Evolutionary conservation across 1,140 invertebrate genomes (phyloP), one percentile per base, ranked within the genome.

Genomic region (Magallana angulata): DNA sequence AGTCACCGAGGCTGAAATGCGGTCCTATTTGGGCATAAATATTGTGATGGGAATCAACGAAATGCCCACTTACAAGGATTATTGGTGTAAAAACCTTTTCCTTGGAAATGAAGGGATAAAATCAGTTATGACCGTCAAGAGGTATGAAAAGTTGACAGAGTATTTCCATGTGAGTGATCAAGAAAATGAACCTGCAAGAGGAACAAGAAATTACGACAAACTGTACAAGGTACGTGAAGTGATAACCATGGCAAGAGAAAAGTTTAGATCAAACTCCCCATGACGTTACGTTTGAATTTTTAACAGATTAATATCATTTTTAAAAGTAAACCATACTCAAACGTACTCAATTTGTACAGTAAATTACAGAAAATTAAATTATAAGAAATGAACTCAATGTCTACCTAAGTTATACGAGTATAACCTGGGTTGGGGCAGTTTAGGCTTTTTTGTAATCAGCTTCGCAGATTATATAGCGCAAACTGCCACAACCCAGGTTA

Each of bases 191-290:
- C 76, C 85, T 9, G 16, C 16, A 7, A 83, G 59, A 3, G 84
- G 83, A 24, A 59, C 87, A 1, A 12, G 30, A 3, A 81, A 71
- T 8, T 89, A 88, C 85, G 91, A 92, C 68, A 88, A 87, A 56
- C 82, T 91, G 0, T 86, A 71, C 84, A 92, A 92, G 59, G 84
- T 92, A 8, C 1, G 89, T 58, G 89, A 90, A 30, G 62, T 91
- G 1, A 16, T 92, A 7, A 87, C 89, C 16, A 81, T 68, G n/a
- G 83, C 90, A 60, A 80, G 57, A 14, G 59, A 68, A 9, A 58
- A 64, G 0, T 90, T 90, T 62, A 71, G 86, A 24, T 24, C 24
- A 24, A 24, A 24, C 24, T 24, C 24, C 24, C 0, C 24, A 24
- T 24, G 24, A 24, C 24, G 24, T 24, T 24, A 24, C 24, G 24